Percentiles rank a stretch among this genome's conserved stretches.
Evolutionary conservation across 2,888 invertebrate species (phyloP).

Genomic region (Hoplodrina blanda): DNA sequence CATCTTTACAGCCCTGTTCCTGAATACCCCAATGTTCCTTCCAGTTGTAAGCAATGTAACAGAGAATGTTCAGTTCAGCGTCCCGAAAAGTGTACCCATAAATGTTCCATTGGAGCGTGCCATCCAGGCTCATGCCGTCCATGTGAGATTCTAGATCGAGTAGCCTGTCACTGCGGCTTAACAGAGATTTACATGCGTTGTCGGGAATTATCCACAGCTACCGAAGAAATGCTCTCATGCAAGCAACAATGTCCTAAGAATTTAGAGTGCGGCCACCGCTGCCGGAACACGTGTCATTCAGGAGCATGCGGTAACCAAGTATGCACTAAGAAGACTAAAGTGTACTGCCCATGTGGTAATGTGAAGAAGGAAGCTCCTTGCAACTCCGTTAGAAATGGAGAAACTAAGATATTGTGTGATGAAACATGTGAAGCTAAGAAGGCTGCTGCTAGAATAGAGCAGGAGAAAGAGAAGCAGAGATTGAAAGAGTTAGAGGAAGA

Average conservation of each 20-base stretch:
- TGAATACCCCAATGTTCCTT: constrained; percentile 87
- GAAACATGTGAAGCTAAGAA: constrained; percentile 91
- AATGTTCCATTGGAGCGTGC: constrained; percentile 92
- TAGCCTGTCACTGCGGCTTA: constrained; percentile 96
- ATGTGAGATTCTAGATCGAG: constrained; percentile 93
- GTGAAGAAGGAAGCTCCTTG: constrained; percentile 94
- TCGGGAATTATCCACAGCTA: constrained; percentile 91
- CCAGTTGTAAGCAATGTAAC: constrained; percentile 82
- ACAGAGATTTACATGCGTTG: constrained; percentile 95
- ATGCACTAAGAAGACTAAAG: constrained; percentile 95
- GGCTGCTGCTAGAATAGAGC: constrained; percentile 87
- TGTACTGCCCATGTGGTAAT: constrained; percentile 94
- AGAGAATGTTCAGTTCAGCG: constrained; percentile 91
- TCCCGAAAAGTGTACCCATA: constrained; percentile 94
- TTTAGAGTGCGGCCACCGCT: constrained; percentile 96
- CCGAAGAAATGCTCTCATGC: constrained; percentile 91
- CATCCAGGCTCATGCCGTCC: constrained; percentile 94
- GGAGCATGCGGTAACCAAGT: constrained; percentile 92
- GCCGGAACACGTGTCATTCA: constrained; percentile 93
- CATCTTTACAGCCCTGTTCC: constrained; percentile 88
- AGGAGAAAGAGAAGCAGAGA: constrained; percentile 90
- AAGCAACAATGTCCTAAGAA: constrained; percentile 97
- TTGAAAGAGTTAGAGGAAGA: constrained; percentile 91
- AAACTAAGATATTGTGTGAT: constrained; percentile 91
- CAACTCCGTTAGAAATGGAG: constrained; percentile 87